A percentile compares a stretch with the other conserved stretches of the same genome.
Evolutionary conservation across 2,113 vertebrate genomes (phyloP).

Genomic region (Meleagris gallopavo): DNA sequence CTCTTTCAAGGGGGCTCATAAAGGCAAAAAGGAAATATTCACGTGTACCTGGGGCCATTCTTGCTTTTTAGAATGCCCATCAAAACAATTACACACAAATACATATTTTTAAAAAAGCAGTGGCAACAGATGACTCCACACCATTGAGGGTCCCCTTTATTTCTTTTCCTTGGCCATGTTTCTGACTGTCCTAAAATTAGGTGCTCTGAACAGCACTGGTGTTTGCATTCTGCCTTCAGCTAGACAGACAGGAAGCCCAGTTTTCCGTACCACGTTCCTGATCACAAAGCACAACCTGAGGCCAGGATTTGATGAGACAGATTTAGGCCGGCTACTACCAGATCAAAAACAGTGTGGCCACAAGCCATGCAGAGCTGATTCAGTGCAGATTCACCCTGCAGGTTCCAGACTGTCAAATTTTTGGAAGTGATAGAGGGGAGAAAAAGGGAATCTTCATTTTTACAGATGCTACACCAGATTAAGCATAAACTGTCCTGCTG

Average conservation of each 20-base stretch:
- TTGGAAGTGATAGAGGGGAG: background rate
- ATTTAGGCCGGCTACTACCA: background rate
- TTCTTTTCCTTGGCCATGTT: background rate
- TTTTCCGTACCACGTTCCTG: background rate
- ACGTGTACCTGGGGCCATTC: background rate
- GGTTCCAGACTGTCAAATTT: background rate
- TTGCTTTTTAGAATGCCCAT: background rate
- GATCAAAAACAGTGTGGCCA: background rate
- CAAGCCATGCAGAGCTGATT: background rate
- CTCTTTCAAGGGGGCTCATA: accelerated
- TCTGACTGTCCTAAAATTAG: background rate
- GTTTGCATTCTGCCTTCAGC: background rate
- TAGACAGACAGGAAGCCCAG: background rate
- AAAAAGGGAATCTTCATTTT: background rate
- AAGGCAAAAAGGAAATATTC: background rate
- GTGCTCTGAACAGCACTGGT: background rate
- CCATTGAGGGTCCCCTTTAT: background rate
- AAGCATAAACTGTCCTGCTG: background rate
- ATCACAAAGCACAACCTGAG: background rate
- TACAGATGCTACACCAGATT: background rate
- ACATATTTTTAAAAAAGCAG: background rate
- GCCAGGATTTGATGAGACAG: background rate
- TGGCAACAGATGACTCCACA: background rate
- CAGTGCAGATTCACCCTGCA: background rate
- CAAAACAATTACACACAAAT: background rate